These are phyloP conservation scores for Chloroclysta siterata DNA, from an alignment of 2,888 invertebrate species.

Conservation along the genomic window DNA sequence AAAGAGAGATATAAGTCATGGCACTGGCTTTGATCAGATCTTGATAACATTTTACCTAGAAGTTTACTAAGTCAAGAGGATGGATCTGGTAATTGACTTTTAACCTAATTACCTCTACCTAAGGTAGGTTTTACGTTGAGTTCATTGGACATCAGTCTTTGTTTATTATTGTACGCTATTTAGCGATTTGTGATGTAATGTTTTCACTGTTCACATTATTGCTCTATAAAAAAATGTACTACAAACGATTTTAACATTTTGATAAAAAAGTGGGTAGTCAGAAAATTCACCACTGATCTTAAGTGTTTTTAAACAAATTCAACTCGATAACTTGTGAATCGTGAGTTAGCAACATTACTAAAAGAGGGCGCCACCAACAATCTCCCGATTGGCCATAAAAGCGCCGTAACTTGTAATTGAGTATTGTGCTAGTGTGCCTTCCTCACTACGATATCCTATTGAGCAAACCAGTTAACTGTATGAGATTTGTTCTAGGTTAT, in stretches of 20 bases:
- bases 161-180: slow-evolving; percentile 29
- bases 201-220: slow-evolving; percentile 5
- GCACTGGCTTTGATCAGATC: slow-evolving; percentile 45
- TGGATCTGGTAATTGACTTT: slow-evolving; percentile 55
- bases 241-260: neutral
- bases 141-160: slow-evolving; percentile 41
- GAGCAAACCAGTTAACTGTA: slow-evolving; percentile 11
- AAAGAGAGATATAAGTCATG: slow-evolving; percentile 41
- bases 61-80: slow-evolving; percentile 36
- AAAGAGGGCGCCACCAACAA: neutral
- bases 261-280: neutral
- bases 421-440: slow-evolving; percentile 1
- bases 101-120: slow-evolving; percentile 39
- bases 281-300: neutral
- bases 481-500: slow-evolving; percentile 40
- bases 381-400: neutral
- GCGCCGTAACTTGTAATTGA: neutral
- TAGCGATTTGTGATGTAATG: slow-evolving; percentile 18
- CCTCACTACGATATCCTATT: slow-evolving; percentile 3
- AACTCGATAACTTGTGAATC: neutral
- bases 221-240: neutral
- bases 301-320: neutral
- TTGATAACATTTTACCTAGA: slow-evolving; percentile 33
- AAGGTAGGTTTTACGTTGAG: slow-evolving; percentile 36
- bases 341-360: neutral